phyloP scores from a whole-genome alignment of 2,113 vertebrate genomes.

The Peromyscus maniculatus region DNA sequence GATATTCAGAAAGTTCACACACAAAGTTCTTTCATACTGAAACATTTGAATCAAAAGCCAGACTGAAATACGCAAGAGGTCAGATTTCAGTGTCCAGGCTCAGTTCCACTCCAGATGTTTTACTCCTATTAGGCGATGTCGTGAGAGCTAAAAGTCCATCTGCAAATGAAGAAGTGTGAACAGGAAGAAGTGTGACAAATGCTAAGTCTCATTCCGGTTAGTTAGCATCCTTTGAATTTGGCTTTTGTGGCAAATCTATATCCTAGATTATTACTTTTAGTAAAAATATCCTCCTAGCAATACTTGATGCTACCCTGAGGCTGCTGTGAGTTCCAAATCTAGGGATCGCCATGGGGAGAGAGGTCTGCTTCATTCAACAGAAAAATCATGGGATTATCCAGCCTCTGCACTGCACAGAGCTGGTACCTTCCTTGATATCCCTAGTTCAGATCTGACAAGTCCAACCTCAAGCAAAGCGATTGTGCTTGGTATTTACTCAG shows the following conservation, averaged over 20 bases:
- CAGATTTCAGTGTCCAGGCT: background rate
- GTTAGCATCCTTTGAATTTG: background rate
- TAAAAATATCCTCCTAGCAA: conserved; percentile 51
- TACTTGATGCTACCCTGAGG: background rate
- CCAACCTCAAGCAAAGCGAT: background rate
- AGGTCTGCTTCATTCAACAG: conserved; percentile 16
- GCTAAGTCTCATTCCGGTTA: background rate
- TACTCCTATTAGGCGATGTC: background rate
- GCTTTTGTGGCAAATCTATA: background rate
- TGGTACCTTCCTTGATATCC: background rate
- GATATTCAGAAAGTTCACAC: background rate
- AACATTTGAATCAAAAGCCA: background rate
- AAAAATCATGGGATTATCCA: conserved; percentile 13
- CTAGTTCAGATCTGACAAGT: conserved; percentile 61
- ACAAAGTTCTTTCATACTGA: conserved; percentile 7
- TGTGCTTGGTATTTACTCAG: conserved; percentile 31
- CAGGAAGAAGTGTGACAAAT: background rate
- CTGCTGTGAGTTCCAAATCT: background rate
- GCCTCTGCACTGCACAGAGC: background rate
- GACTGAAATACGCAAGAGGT: background rate
- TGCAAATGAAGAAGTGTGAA: background rate
- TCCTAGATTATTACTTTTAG: background rate
- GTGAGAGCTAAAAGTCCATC: background rate
- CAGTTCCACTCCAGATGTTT: background rate
- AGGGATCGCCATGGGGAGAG: background rate